Evolutionary conservation across 2,797 vertebrate genomes (phyloP), one percentile per base, ranked within the genome.

Genomic region (Bradypus variegatus): DNA sequence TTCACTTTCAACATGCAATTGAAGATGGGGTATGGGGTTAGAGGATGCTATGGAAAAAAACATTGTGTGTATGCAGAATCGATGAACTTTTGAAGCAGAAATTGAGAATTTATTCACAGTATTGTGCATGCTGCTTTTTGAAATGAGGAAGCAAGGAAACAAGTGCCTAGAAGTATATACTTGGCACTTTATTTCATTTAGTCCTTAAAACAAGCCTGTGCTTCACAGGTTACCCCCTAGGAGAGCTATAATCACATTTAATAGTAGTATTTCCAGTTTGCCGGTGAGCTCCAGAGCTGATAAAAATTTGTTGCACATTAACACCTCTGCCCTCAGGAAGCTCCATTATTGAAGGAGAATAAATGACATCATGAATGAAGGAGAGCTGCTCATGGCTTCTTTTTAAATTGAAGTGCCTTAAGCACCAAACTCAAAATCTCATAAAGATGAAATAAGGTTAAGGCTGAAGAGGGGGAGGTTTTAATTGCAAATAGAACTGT

Each of bases 101-200:
- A 67, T 82, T 75, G 31, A 85, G 29, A 89, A 55, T 79, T 72
- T 14, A 73, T 21, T 86, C 48, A 38, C 41, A 83, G 31, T 58
- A 86, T 48, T 70, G 19, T 60, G 14, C 38, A 29, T 86, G 23
- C 64, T 92, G 18, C 31, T 91, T 78, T 90, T 67, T 81, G 23
- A 87, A 88, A 84, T 73, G 73, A 90, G 33, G 29, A 90, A 91
- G 86, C 33, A 93, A 90, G 33, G 29, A 90, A 91, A 89, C 33
- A 93, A 15, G 29, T 62, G 27, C 82, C 77, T 76, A 86, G 50
- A 86, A 89, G 29, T 91, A 15, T 81, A 69, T 83, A 25, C 48
- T 81, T 53, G 53, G 41, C 29, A 64, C 19, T 82, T 73, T 50
- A 50, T 50, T 72, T 33, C 48, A 77, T 77, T 88, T 60, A 89